Evolutionary conservation across 2,888 invertebrate species (phyloP), one percentile per base, ranked within the genome.

Genomic region (Anoplius nigerrimus): DNA sequence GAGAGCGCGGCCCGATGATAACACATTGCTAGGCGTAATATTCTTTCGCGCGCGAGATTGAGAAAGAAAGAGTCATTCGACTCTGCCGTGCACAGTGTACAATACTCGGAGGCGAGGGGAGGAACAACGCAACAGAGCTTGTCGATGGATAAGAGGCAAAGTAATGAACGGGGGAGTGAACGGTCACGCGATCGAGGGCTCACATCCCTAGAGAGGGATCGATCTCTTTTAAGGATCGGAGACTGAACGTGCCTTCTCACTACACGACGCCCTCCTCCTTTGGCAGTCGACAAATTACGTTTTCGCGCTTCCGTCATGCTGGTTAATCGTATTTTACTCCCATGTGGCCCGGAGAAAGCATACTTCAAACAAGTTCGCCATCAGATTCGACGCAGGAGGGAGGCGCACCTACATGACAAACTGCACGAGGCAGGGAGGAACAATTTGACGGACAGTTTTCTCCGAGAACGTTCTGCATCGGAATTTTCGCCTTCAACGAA

Each of bases 181-280:
- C 68, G 70, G 79, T 81, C 83, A 82, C 79, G 82, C 83, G 83
- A 83, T 79, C 78, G 69, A 58, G 55, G 68, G 69, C 45, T 48
- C 59, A 72, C 69, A 68, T 69, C 65, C 51, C 69, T n/a, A 22
- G 5, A 57, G 72, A 69, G 48, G 11, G 60, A 74, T 74, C 71
- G 66, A 70, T 78, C 55, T 55, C 71, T 53, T 22, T 66, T 52
- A 46, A 45, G 65, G 71, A 78, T 78, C 73, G 11, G 20, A 11
- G 18, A 21, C 48, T 20, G 66, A 72, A 66, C 72, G 63, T 64
- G 53, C 51, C 21, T 69, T 71, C 66, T 54, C 58, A 61, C 57
- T 54, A 45, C 5, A 22, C 62, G 56, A 16, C 52, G 24, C 16
- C 21, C 54, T 6, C 56, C 20, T 13, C 48, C 48, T 13, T 1